Conservation (phyloP, 2,797 vertebrate species). For the Malacoraja senta region DNA sequence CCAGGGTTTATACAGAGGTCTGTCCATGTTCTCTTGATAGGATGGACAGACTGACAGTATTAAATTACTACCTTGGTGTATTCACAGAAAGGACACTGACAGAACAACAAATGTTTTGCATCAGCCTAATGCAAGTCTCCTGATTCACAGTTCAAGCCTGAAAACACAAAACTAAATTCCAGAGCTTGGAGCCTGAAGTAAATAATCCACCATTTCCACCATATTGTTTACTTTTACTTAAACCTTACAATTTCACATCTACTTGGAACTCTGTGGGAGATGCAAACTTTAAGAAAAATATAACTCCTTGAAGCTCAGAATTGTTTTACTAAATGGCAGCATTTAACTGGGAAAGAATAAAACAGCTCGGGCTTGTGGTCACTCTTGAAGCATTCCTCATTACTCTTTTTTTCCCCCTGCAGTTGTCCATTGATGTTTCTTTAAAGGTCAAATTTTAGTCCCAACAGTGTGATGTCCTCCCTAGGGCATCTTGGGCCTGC, state of each 20-base stretch:
- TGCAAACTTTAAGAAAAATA: neutral
- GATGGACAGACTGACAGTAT: slow-evolving; percentile 14
- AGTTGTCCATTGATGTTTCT: no score
- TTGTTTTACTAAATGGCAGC: neutral
- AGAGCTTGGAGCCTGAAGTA: neutral
- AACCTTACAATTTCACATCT: neutral
- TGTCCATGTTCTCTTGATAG: neutral
- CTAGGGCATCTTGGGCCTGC: neutral
- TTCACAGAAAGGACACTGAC: slow-evolving; percentile 27
- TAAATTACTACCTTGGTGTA: slow-evolving; percentile 17
- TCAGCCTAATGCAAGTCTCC: slow-evolving; percentile 8
- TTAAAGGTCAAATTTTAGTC: neutral
- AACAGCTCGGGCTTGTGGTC: neutral
- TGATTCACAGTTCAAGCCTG: neutral
- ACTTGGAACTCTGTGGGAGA: neutral
- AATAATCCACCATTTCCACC: neutral
- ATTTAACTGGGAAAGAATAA: neutral
- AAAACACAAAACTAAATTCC: neutral
- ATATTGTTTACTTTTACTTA: neutral
- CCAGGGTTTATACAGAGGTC: slow-evolving; percentile 24
- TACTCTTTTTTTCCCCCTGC: neutral
- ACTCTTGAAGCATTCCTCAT: neutral
- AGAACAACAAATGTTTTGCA: slow-evolving; percentile 23
- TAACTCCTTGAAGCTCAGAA: neutral
- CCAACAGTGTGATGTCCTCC: neutral